These are phyloP conservation scores for Littorina saxatilis DNA, from an alignment of 1,140 invertebrate genomes.

Conservation along the genomic window DNA sequence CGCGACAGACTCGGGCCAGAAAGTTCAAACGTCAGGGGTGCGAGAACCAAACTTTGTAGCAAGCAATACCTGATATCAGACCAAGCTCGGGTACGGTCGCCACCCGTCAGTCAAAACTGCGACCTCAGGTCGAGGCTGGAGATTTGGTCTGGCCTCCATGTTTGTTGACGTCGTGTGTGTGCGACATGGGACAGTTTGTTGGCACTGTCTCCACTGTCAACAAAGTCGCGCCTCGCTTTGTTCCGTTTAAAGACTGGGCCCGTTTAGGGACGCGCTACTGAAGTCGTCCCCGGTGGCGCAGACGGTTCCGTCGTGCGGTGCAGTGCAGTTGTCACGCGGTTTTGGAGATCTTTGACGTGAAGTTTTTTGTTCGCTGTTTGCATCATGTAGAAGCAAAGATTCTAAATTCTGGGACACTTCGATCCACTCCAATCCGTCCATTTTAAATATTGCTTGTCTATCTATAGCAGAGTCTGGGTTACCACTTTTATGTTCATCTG, in stretches of 20 bases:
- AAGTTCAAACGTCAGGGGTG: not conserved
- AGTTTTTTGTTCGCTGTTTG: too few relatives aligned
- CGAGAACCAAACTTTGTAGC: constrained; percentile 1
- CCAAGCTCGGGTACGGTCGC: not conserved
- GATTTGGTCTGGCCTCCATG: not conserved
- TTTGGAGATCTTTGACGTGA: too few relatives aligned
- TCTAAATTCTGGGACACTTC: too few relatives aligned
- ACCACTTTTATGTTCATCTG: too few relatives aligned
- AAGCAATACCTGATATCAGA: constrained; percentile 7
- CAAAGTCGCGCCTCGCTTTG: not conserved
- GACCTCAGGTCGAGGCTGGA: not conserved
- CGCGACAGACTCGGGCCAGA: not conserved
- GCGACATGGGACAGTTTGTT: not conserved
- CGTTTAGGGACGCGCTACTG: not conserved
- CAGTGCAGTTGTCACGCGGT: too few relatives aligned
- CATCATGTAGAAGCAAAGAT: too few relatives aligned
- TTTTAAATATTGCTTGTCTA: too few relatives aligned
- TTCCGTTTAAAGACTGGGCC: not conserved
- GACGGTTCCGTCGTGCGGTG: too few relatives aligned
- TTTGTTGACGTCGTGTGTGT: constrained; percentile 4
- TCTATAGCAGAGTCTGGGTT: too few relatives aligned
- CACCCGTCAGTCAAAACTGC: not conserved
- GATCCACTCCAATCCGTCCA: too few relatives aligned
- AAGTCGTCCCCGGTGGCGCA: not conserved
- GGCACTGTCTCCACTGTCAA: not conserved